Evolutionary conservation across 1,140 invertebrate genomes (phyloP), one percentile per base, ranked within the genome.

Genomic region (Aplysia californica): DNA sequence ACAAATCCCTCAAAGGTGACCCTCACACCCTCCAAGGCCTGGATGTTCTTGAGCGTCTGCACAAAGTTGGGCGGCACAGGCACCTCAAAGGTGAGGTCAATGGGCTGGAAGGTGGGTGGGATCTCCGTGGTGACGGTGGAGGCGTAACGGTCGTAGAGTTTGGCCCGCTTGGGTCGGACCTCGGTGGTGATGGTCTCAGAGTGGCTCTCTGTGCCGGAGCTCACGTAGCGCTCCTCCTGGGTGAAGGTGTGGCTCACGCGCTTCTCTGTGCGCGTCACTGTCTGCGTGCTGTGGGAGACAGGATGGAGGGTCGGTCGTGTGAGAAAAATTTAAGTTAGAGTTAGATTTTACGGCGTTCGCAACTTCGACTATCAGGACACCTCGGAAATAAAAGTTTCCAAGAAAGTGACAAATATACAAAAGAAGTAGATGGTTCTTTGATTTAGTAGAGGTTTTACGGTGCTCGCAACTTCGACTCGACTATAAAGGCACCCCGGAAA

Each of bases 1-100:
- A 99, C 92, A 68, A 97, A 93, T 78, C 96, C 97, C 90, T 99
- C 97, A 86, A 99, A 97, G 91, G 98, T 96, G 68, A 97, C 97
- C 72, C 94, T 96, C 20, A 86, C 84, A 55, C 89, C 89, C 77
- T 89, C 86, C 80, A 85, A 82, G 26, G 87, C 85, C 36, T 86
- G 83, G 5, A 90, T 84, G 65, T 83, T 87, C 71, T 86, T 89
- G 75, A 90, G 75, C 18, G 88, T 83, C 88, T 97, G 97, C 0
- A 96, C 96, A 86, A 98, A 99, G 41, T 96, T 92, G 6, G 97
- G 97, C 33, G 97, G 95, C 20, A 88, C 84, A 3, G 88, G 88
- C 0, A 89, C 83, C 59, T 85, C 82, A 66, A 89, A 87, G 5
- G 84, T 87, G 58, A 89, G 76, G 75, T 89, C 88, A 15, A 89